These are phyloP conservation scores for Hypothenemus hampei DNA, from an alignment of 1,140 invertebrate species.

Conservation along the genomic window DNA sequence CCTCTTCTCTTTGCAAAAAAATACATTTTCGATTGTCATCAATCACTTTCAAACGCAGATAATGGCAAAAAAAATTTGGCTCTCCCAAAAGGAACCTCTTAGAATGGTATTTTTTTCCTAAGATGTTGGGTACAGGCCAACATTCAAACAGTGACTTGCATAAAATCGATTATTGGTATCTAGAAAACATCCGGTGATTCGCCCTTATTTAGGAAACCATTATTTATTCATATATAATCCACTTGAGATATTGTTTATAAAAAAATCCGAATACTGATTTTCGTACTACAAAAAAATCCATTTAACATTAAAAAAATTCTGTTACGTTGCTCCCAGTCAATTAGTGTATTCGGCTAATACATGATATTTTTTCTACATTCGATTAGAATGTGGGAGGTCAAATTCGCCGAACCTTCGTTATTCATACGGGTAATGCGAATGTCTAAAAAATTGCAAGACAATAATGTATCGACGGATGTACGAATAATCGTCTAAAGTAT, in stretches of 20 bases:
- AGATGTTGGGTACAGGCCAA: constrained; percentile 11
- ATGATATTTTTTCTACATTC: no score
- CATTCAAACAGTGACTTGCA: constrained; percentile 17
- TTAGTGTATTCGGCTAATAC: no score
- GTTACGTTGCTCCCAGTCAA: no score
- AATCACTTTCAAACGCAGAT: background rate
- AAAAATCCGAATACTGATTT: no score
- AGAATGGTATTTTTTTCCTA: constrained; percentile 3
- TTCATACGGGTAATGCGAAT: no score
- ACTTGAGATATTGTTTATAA: no score
- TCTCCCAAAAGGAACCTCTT: background rate
- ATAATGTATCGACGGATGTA: background rate
- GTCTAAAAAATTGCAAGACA: no score
- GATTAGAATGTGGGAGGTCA: no score
- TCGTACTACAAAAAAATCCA: no score
- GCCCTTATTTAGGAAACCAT: background rate
- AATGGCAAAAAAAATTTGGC: background rate
- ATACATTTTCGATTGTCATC: background rate
- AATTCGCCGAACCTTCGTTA: no score
- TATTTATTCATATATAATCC: background rate
- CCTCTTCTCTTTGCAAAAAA: background rate
- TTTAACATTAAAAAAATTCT: no score
- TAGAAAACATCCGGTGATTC: background rate
- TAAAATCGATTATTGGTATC: background rate
- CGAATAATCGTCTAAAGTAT: background rate